These are phyloP conservation scores for Petrocephalus microphthalmus DNA, from an alignment of 2,113 vertebrate species.

Conservation along the genomic window DNA sequence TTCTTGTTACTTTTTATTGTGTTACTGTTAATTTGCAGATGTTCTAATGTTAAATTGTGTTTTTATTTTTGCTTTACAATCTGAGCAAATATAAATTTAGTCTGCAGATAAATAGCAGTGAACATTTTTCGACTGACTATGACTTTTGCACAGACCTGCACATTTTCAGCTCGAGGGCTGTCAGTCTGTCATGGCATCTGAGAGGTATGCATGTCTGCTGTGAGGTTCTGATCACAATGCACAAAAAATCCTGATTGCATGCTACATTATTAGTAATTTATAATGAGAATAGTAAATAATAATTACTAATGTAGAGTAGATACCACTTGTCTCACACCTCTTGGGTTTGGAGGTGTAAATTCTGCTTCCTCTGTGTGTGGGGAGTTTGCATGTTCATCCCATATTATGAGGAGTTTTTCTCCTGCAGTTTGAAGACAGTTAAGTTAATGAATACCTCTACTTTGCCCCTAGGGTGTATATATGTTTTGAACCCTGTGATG, in stretches of 20 bases:
- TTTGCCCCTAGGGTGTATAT: background rate
- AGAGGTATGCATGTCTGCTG: background rate
- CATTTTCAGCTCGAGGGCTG: background rate
- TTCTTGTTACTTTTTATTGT: background rate
- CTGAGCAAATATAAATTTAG: background rate
- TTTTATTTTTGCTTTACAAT: background rate
- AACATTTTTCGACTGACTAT: background rate
- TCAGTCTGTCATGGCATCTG: background rate
- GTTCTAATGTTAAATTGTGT: background rate
- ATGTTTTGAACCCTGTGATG: background rate
- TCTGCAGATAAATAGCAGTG: background rate
- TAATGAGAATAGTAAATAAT: background rate
- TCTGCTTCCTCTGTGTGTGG: background rate
- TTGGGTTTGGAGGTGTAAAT: background rate
- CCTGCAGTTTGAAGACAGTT: background rate
- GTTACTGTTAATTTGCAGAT: background rate
- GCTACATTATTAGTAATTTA: background rate
- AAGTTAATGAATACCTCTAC: background rate
- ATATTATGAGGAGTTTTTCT: background rate
- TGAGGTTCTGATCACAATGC: background rate
- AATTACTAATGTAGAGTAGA: background rate
- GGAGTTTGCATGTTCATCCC: background rate
- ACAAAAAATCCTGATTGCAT: background rate
- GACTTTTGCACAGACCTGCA: background rate
- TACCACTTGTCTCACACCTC: background rate